Percentiles rank a stretch among this genome's conserved stretches.
These are phyloP conservation scores for Ictidomys tridecemlineatus DNA, from an alignment of 2,113 vertebrate genomes.

Conservation along the genomic window DNA sequence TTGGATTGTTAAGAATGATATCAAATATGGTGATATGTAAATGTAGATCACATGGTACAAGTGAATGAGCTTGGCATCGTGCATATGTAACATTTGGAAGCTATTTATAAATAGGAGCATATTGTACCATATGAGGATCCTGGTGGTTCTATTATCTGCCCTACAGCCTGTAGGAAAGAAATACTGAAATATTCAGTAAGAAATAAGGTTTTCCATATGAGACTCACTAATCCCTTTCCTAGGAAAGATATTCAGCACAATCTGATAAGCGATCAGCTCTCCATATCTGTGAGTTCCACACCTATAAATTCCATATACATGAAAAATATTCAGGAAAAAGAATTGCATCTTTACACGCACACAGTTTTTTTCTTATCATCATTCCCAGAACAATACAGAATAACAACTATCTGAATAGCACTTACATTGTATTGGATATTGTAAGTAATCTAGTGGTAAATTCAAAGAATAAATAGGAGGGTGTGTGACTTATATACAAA, in stretches of 20 bases:
- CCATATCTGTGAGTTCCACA: neutral
- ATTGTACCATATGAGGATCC: rapidly evolving
- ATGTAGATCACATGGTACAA: neutral
- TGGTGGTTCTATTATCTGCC: neutral
- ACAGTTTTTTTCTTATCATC: neutral
- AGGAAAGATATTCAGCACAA: neutral
- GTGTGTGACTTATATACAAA: neutral
- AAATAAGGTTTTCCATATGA: neutral
- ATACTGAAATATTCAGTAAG: neutral
- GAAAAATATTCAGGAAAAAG: neutral
- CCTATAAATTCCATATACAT: neutral
- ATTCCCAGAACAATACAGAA: neutral
- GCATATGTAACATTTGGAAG: neutral
- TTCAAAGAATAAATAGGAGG: neutral
- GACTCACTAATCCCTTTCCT: neutral
- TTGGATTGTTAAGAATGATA: neutral
- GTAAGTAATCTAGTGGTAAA: neutral
- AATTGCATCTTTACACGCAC: too few species aligned
- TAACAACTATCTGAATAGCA: neutral
- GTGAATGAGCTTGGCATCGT: neutral
- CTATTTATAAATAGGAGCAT: neutral
- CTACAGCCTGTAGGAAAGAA: neutral
- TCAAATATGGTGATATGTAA: neutral
- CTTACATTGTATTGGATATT: neutral
- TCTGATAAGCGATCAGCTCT: neutral